phyloP scores from a whole-genome alignment of 2,113 vertebrate genomes.

The Myodes glareolus region DNA sequence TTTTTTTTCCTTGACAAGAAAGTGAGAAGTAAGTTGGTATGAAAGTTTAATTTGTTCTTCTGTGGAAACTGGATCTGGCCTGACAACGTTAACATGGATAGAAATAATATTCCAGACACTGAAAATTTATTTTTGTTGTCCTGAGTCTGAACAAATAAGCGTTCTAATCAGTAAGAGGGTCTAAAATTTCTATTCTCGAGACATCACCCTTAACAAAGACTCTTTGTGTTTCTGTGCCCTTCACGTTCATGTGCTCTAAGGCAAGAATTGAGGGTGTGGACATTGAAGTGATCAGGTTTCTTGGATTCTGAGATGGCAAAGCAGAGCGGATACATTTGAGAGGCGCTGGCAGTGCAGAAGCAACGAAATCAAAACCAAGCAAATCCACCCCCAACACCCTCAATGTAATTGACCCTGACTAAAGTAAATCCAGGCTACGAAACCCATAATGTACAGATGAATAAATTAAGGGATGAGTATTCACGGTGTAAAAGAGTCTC shows the following conservation, averaged over 20 bases:
- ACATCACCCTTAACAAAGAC: constrained; percentile 37
- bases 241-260: constrained; percentile 23
- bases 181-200: constrained; percentile 44
- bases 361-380: background rate
- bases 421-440: constrained; percentile 45
- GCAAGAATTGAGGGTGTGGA: background rate
- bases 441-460: constrained; percentile 66
- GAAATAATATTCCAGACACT: constrained; percentile 66
- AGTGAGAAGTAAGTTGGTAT: constrained; percentile 46
- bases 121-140: constrained; percentile 67
- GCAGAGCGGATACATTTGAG: background rate
- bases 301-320: constrained; percentile 39
- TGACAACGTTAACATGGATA: constrained; percentile 66
- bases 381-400: background rate
- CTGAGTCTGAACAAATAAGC: constrained; percentile 49
- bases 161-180: constrained; percentile 20
- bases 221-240: constrained; percentile 16
- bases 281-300: background rate
- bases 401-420: background rate
- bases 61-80: constrained; percentile 44
- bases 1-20: constrained; percentile 39
- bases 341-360: background rate
- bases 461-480: constrained; percentile 72
- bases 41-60: constrained; percentile 68
- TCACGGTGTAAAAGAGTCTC: constrained; percentile 70